Base-by-base conservation (phyloP, 23 tunicate genomes). In the Phallusia fumigata region DNA sequence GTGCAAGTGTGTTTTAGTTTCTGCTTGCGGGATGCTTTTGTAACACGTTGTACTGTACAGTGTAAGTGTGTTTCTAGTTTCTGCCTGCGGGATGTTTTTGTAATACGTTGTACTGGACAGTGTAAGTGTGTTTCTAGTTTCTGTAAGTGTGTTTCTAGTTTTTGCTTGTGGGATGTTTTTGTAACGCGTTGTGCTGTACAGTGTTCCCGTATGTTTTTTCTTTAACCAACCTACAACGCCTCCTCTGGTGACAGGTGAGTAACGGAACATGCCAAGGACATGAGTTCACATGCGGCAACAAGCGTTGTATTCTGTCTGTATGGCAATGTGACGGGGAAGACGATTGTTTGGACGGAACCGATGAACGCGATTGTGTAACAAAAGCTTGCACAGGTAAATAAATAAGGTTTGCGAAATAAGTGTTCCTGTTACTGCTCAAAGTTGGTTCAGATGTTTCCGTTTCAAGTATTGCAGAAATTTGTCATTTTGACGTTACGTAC, bases 251-350 rank as follows among this genome's bases (percentile, higher is more conserved):
- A 30, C 80, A 86, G 90, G 80, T 84, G 26, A 86, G 73, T 52
- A 80, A 86, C 84, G 52, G 52, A 30, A 86, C 80, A 53, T 86
- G 90, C 52, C n/a, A 22, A 2, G 35, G 79, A 35, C 40, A 79
- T 34, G 81, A 92, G 76, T 86, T 92, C 83, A 65, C 64, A 15
- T 92, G 97, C 76, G 33, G 65, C 28, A 92, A 83, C 83, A 32
- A 65, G 33, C 83, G 75, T 33, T 90, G 95, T 80, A 80, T 90
- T 0, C 35, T 73, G 33, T 24, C 22, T 24, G 21, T 35, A 58
- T 92, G 85, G 83, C 50, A 65, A 76, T 92, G 97, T 75, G 97
- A 92, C 65, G 82, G 84, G 16, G 88, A 92, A 15, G 86, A 84
- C 53, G 97, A 92, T 50, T 92, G 97, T 77, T 78, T 52, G 58